Evolutionary conservation across 2,888 invertebrate genomes (phyloP).

Genomic region (Meganola albula): DNA sequence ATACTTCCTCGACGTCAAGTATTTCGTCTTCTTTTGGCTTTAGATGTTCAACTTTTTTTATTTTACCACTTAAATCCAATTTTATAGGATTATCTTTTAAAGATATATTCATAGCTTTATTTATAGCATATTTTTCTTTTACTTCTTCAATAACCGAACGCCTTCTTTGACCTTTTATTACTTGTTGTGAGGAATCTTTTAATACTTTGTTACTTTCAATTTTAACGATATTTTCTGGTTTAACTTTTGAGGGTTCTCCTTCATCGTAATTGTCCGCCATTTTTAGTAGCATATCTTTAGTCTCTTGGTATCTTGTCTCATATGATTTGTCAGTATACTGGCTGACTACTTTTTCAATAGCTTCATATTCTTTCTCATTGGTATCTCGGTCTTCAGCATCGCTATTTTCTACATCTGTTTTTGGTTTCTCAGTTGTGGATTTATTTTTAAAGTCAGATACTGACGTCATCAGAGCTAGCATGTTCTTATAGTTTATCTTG

Average conservation of each 20-base stretch:
- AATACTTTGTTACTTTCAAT: slow-evolving; percentile 40
- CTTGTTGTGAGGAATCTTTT: slow-evolving; percentile 49
- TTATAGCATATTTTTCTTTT: slow-evolving; percentile 55
- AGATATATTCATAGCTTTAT: slow-evolving; percentile 56
- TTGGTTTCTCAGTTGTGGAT: slow-evolving; percentile 13
- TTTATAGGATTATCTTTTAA: slow-evolving; percentile 46
- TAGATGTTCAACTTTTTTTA: slow-evolving; percentile 20
- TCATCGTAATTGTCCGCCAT: slow-evolving; percentile 58
- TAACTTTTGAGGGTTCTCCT: slow-evolving; percentile 20
- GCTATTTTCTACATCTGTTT: slow-evolving; percentile 15
- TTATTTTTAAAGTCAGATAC: slow-evolving; percentile 40
- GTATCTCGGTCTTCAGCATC: slow-evolving; percentile 28
- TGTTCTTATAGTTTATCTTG: slow-evolving; percentile 55
- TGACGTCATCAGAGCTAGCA: slow-evolving; percentile 51
- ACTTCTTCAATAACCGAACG: slow-evolving; percentile 48
- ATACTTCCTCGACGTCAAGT: slow-evolving; percentile 33
- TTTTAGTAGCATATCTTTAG: slow-evolving; percentile 57
- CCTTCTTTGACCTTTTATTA: slow-evolving; percentile 41
- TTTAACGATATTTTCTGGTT: slow-evolving; percentile 16
- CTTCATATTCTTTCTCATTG: slow-evolving; percentile 51
- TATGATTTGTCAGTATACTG: slow-evolving; percentile 63
- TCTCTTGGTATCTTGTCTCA: slow-evolving; percentile 62
- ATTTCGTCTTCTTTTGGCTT: slow-evolving; percentile 23
- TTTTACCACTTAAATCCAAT: slow-evolving; percentile 36
- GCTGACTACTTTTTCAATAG: slow-evolving; percentile 58